Evolutionary conservation across 2,113 vertebrate genomes (phyloP).

Genomic region (Myiagra hebetior): DNA sequence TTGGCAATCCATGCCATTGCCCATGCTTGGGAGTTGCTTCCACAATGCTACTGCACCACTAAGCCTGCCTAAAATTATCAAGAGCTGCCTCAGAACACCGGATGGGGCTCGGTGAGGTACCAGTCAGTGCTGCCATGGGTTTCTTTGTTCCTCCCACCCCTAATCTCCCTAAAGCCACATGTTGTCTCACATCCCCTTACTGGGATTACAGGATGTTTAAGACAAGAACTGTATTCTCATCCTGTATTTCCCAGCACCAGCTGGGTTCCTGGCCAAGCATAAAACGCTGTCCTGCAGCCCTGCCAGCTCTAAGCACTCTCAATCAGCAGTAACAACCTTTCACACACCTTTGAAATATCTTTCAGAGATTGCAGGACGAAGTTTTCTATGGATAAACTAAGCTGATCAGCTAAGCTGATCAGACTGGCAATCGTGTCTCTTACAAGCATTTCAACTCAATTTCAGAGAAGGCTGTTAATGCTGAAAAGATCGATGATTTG

Average conservation of each 20-base stretch:
- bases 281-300: not conserved
- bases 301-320: not conserved
- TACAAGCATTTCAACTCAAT: not conserved
- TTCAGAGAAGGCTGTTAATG: not conserved
- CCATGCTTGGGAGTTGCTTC: not conserved
- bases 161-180: not conserved
- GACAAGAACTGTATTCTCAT: not conserved
- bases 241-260: not conserved
- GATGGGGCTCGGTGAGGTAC: not conserved
- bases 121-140: not conserved
- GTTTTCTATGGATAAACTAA: not conserved
- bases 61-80: not conserved
- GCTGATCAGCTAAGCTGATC: not conserved
- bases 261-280: not conserved
- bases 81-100: not conserved
- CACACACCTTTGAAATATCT: not conserved
- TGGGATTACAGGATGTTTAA: not conserved
- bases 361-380: not conserved
- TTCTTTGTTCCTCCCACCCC: not conserved
- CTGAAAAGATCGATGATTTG: not conserved
- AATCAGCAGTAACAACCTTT: not conserved
- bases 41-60: not conserved
- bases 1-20: not conserved
- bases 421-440: not conserved
- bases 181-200: constrained; percentile 11